A percentile compares a stretch with the other conserved stretches of the same genome.
These are phyloP conservation scores for Megalops atlanticus DNA, from an alignment of 2,113 vertebrate genomes.

Conservation along the genomic window DNA sequence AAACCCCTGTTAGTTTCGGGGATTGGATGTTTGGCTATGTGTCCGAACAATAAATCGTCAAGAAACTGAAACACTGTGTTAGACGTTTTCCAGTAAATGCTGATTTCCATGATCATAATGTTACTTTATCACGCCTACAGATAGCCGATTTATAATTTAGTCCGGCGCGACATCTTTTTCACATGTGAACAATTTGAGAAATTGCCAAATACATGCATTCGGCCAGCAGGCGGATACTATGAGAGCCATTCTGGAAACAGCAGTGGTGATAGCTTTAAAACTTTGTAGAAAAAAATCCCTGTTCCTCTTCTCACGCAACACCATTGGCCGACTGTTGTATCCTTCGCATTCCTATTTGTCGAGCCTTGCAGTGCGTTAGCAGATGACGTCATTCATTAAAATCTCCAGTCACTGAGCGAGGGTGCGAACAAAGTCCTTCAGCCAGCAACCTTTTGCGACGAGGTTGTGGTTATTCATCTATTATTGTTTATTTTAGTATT, in stretches of 20 bases:
- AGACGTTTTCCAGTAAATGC: no score
- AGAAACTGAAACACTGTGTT: no score
- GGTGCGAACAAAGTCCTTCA: conserved; percentile 35
- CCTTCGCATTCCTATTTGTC: conserved; percentile 6
- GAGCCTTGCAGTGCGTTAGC: conserved; percentile 11
- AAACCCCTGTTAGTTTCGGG: no score
- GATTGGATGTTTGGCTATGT: no score
- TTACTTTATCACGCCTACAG: no score
- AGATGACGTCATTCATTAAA: conserved; percentile 27
- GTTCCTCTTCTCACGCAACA: background rate
- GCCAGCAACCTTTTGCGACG: conserved; percentile 11
- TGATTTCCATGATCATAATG: no score
- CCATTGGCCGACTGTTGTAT: conserved; percentile 15
- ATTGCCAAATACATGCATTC: background rate
- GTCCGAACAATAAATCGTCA: no score
- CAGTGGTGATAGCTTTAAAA: conserved; percentile 26
- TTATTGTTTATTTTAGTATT: background rate
- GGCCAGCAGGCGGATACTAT: background rate
- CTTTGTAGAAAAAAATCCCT: background rate
- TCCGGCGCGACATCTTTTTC: background rate
- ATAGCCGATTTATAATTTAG: no score
- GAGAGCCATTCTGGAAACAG: background rate
- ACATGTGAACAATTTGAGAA: background rate
- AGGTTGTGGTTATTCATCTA: background rate
- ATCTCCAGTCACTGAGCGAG: conserved; percentile 23